Evolutionary conservation across 2,888 invertebrate genomes (phyloP).

Genomic region (Parthenolecanium corni): DNA sequence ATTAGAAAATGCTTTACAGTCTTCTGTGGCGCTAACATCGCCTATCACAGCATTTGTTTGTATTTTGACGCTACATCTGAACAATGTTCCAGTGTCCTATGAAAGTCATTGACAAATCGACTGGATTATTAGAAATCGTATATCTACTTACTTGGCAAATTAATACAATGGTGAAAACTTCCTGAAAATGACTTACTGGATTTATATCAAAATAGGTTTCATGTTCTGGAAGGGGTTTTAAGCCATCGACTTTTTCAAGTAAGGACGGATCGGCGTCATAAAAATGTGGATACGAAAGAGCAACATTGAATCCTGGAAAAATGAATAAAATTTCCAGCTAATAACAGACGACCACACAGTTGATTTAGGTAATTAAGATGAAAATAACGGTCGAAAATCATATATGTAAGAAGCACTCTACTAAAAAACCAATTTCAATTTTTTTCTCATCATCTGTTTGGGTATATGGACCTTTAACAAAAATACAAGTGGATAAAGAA

Average conservation of each 20-base stretch:
- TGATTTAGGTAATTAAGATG: too few relatives aligned
- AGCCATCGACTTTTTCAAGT: slow-evolving; percentile 54
- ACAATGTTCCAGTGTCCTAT: slow-evolving; percentile 61
- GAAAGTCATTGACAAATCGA: not conserved
- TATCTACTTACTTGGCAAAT: too few relatives aligned
- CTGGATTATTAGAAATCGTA: too few relatives aligned
- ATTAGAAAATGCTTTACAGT: slow-evolving; percentile 55
- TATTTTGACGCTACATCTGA: slow-evolving; percentile 64
- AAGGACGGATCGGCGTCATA: slow-evolving; percentile 57
- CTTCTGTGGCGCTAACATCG: slow-evolving; percentile 52
- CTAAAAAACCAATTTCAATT: too few relatives aligned
- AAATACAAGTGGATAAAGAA: too few relatives aligned
- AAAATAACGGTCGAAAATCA: too few relatives aligned
- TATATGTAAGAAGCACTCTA: too few relatives aligned
- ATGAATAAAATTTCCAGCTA: too few relatives aligned
- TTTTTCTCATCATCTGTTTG: too few relatives aligned
- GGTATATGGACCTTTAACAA: too few relatives aligned
- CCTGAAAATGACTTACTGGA: slow-evolving; percentile 48
- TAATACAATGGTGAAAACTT: too few relatives aligned
- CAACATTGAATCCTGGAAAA: slow-evolving; percentile 67
- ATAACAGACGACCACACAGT: too few relatives aligned
- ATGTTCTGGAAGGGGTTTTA: slow-evolving; percentile 57
- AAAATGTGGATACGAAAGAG: slow-evolving; percentile 79
- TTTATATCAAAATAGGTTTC: slow-evolving; percentile 62
- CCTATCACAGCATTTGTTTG: slow-evolving; percentile 78